Percentiles rank a stretch among this genome's conserved stretches.
Conservation (phyloP, 2,797 vertebrate species). For the Leptodactylus fallax region DNA sequence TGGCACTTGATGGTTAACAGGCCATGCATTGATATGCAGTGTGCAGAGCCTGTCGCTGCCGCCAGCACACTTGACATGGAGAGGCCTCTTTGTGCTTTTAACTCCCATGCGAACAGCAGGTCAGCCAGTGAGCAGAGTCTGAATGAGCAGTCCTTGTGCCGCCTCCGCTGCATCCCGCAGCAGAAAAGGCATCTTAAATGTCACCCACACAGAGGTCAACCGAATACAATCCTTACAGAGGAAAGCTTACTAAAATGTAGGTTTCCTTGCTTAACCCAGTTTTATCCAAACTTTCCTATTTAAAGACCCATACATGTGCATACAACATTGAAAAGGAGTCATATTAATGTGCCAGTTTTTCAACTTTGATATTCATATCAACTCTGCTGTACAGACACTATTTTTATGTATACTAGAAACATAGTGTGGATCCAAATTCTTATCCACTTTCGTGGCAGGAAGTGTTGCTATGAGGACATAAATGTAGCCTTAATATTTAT, state of each 20-base stretch:
- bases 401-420: no score
- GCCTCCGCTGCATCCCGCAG: conserved; percentile 71
- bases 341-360: no score
- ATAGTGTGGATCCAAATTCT: no score
- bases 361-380: no score
- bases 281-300: no score
- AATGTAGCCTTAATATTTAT: no score
- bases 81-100: conserved; percentile 72
- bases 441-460: no score
- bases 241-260: background rate
- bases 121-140: conserved; percentile 70
- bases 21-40: conserved; percentile 70
- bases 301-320: no score
- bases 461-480: no score
- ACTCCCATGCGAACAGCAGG: conserved; percentile 70
- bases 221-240: conserved; percentile 70
- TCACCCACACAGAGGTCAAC: conserved; percentile 73
- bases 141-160: conserved; percentile 74
- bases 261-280: no score
- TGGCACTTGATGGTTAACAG: conserved; percentile 66
- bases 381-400: no score
- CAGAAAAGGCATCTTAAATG: conserved; percentile 76
- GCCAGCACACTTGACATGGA: conserved; percentile 73
- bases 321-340: no score
- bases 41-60: conserved; percentile 54